A percentile compares a stretch with the other conserved stretches of the same genome.
These are phyloP conservation scores for Microcebus griseorufus DNA, from an alignment of 2,113 vertebrate genomes.

Conservation along the genomic window DNA sequence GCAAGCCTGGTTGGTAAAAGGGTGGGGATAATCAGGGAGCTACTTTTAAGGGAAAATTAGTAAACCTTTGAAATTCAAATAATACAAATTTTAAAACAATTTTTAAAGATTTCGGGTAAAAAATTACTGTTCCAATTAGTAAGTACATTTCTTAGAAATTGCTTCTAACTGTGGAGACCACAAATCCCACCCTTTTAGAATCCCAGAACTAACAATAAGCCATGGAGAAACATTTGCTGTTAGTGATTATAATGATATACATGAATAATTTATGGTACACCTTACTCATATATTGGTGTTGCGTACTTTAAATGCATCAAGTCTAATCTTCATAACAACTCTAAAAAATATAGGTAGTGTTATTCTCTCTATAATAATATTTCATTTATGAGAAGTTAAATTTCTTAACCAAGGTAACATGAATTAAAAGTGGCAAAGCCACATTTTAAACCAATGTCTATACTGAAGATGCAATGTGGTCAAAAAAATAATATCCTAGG, in stretches of 20 bases:
- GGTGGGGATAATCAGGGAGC: background rate
- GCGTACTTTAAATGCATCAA: background rate
- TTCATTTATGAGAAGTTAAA: background rate
- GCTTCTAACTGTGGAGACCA: background rate
- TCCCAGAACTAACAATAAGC: background rate
- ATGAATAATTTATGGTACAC: background rate
- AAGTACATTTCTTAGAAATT: background rate
- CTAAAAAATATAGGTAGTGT: background rate
- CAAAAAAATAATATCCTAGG: background rate
- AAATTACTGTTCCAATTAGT: background rate
- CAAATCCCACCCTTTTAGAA: background rate
- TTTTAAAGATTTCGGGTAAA: slow-evolving; percentile 20
- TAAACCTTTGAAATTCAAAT: slow-evolving; percentile 39
- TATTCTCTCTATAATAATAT: slow-evolving; percentile 41
- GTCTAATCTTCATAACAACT: background rate
- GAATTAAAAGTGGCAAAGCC: slow-evolving; percentile 22
- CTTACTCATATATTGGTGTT: background rate
- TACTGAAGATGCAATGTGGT: background rate
- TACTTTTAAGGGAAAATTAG: background rate
- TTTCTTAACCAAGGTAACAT: slow-evolving; percentile 13
- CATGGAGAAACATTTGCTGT: background rate
- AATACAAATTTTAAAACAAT: background rate
- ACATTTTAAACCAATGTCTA: background rate
- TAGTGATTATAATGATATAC: background rate
- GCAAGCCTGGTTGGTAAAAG: background rate